phyloP scores from a whole-genome alignment of 1,140 invertebrate species.

The Drosophila mayri region DNA sequence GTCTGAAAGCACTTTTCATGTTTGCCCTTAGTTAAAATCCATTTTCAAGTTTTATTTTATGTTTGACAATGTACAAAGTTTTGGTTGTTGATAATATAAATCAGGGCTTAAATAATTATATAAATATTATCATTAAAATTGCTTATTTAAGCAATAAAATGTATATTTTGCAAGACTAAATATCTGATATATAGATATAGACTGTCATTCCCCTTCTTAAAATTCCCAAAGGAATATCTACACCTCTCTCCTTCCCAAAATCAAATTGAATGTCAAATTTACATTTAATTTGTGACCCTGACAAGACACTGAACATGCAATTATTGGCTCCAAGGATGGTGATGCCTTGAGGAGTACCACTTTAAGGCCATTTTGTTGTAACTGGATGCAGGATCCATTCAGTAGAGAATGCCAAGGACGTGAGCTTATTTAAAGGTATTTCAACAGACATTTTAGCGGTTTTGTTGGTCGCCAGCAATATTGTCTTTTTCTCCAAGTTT shows the following conservation, averaged over 20 bases:
- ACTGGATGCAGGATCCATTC: neutral
- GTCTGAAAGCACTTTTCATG: neutral
- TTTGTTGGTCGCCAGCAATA: conserved; percentile 19
- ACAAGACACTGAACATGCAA: conserved; percentile 38
- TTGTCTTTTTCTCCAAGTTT: conserved; percentile 48
- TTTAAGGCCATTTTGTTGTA: conserved; percentile 14
- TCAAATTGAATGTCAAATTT: conserved; percentile 27
- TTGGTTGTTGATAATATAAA: neutral
- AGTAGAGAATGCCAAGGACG: neutral
- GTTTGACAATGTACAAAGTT: conserved; percentile 10
- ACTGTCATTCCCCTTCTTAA: neutral
- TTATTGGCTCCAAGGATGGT: conserved; percentile 20
- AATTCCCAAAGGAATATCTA: neutral
- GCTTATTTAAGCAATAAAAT: neutral
- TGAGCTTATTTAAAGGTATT: conserved; percentile 14
- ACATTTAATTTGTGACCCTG: conserved; percentile 47
- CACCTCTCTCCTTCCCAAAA: neutral
- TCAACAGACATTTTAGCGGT: conserved; percentile 55
- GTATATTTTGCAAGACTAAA: too few species aligned
- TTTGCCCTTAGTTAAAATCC: conserved; percentile 69
- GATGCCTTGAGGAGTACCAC: neutral
- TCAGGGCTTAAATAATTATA: neutral
- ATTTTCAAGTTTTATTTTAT: conserved; percentile 56
- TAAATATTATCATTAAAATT: neutral
- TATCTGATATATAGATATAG: too few species aligned